Base-by-base conservation (phyloP, 2,888 invertebrate genomes). In the Andrena flavipes region DNA sequence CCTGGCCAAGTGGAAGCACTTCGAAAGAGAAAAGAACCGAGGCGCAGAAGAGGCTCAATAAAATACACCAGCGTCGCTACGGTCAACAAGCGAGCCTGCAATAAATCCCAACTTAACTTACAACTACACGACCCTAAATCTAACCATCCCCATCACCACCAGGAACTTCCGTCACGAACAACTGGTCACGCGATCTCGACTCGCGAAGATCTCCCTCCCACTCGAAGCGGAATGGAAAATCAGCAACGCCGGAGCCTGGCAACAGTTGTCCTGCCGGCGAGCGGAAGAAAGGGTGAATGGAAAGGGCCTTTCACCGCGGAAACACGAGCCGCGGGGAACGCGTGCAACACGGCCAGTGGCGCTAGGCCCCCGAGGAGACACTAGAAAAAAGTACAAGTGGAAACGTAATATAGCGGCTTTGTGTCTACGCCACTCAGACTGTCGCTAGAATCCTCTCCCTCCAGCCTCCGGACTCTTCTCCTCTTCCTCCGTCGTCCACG, bases 341-440 rank as follows among this genome's bases (percentile, higher is more conserved):
- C 64, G 79, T 51, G 83, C 70, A 74, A 84, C 81, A 56, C 54
- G 30, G 73, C 30, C 80, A 35, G 68, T 72, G 79, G 76, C 77
- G 80, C 76, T 76, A 80, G 62, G 78, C 59, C 67, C 68, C 80
- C 29, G 80, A 81, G 85, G 76, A 86, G 88, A 89, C 87, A 88
- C 90, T 90, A 89, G 88, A 91, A 91, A 91, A 90, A 90, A 91
- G 90, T 86, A 90, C 87, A 91, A 89, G 93, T 92, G 91, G 93
- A 93, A 93, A 93, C 88, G 92, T 92, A 93, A 93, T 93, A 93
- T 89, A 89, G 88, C 89, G 89, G 90, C 91, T 93, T 93, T 93
- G 93, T 93, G 90, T 90, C 90, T 83, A 83, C 88, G 84, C 85
- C 91, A 91, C 92, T 93, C 91, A 91, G 90, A 90, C 88, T 60